Percentiles rank a stretch among this genome's conserved stretches.
Conservation (phyloP, 2,113 vertebrate genomes). For the Syngnathus floridae region DNA sequence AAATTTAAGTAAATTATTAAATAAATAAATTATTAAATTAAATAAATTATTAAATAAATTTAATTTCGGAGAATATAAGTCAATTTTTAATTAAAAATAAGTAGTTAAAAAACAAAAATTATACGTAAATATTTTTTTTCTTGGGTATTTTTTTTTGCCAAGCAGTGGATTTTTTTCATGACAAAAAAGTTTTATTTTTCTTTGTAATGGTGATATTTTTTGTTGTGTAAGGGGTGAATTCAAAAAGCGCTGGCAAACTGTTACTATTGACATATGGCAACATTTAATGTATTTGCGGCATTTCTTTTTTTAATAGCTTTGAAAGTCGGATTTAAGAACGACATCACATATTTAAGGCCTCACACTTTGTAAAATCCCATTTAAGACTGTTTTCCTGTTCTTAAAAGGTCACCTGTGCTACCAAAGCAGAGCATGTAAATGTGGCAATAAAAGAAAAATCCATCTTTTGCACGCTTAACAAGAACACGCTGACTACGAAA, state of each 20-base stretch:
- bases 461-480: constrained; percentile 22
- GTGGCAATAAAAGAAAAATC: constrained; percentile 4
- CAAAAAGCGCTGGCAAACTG: background rate
- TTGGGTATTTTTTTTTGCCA: no score
- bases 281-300: background rate
- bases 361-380: background rate
- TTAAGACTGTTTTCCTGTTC: background rate
- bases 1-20: no score
- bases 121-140: no score
- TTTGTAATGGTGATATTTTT: no score
- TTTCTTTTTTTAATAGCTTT: background rate
- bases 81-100: no score
- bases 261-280: background rate
- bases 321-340: background rate
- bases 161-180: no score
- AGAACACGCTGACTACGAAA: constrained; percentile 14
- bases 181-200: no score
- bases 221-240: no score
- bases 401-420: background rate
- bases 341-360: background rate
- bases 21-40: no score
- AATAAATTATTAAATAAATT: no score
- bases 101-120: no score
- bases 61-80: no score
- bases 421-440: background rate